Evolutionary conservation across 2,113 vertebrate species (phyloP), one percentile per base, ranked within the genome.

Genomic region (Cochlearius cochlearius): DNA sequence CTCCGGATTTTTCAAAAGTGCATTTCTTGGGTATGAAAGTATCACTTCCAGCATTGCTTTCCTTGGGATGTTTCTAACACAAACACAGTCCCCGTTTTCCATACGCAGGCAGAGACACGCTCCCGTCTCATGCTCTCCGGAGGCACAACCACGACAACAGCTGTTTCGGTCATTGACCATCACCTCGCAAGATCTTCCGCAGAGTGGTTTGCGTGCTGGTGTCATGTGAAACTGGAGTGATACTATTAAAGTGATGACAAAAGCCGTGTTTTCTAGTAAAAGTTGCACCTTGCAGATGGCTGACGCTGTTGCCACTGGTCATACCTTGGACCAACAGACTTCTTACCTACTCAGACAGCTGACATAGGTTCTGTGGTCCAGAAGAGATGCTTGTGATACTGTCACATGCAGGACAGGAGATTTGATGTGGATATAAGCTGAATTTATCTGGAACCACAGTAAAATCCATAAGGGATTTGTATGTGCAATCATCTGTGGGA

Each of bases 1-100:
- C 27, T 83, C 68, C 27, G 53, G 1, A 5, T 34, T 75, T 84
- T 91, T 79, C 11, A 4, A 4, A 81, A 52, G 7, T 55, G 7
- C 8, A 21, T 67, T 78, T 85, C 25, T 43, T 21, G 56, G 25
- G 7, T 41, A 6, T 78, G 66, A 63, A 84, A 67, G 12, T 16
- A n/a, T 68, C 8, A 4, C 5, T 72, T 67, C 10, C 30, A 47
- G 30, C n/a, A 60, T 39, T 43, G 9, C 43, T 72, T 67, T 23
- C 15, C 39, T 59, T 74, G 43, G 27, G 21, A 39, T 85, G 9
- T n/a, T 90, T 72, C 29, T 47, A 10, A 60, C 90, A 45, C 8
- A 41, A n/a, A 3, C 5, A 2, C 0, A 1, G 15, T 60, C 17
- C 23, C 9, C 2, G 3, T 60, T 55, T 69, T 25, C 41, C 27